Evolutionary conservation across 2,113 vertebrate species (phyloP), one percentile per base, ranked within the genome.

Genomic region (Coregonus clupeaformis): DNA sequence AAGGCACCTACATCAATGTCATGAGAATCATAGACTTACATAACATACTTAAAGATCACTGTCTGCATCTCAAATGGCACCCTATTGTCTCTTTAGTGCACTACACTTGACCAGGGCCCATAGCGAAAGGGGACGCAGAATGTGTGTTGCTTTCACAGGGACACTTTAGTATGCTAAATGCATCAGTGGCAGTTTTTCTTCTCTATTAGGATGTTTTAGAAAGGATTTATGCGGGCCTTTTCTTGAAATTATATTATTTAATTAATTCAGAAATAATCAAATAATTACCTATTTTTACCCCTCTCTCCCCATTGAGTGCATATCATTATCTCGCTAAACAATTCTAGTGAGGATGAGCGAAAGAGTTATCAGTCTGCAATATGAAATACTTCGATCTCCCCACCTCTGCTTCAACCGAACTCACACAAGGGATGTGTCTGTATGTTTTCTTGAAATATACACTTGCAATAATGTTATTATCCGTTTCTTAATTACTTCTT

Each of bases 271-370:
- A 72, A 76, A 73, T 65, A 25, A 73, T 81, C 60, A 74, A 71
- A 74, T 77, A 71, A 74, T 81, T 71, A 81, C 67, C 75, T 74
- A 70, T 77, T 77, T 74, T 81, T 76, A 49, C 22, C 63, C 59
- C 69, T 71, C 52, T 71, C 18, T 71, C 62, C 68, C 68, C 52
- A 22, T 11, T 60, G 57, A 65, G 62, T 16, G 49, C 72, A 63
- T 71, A 74, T 74, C 62, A 74, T 81, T 81, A 74, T 66, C 62
- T 47, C n/a, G 4, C 24, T 68, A 69, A 81, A 77, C 12, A 59
- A 27, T 22, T 55, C 42, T 65, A 27, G 27, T 29, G 71, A 60
- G 4, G 1, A 18, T 6, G 24, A 3, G 3, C 20, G 13, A 52
- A 24, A 55, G 30, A 65, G 49, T 27, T 11, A 62, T 62, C 60